phyloP scores from a whole-genome alignment of 2,113 vertebrate species.

The Mobula hypostoma region DNA sequence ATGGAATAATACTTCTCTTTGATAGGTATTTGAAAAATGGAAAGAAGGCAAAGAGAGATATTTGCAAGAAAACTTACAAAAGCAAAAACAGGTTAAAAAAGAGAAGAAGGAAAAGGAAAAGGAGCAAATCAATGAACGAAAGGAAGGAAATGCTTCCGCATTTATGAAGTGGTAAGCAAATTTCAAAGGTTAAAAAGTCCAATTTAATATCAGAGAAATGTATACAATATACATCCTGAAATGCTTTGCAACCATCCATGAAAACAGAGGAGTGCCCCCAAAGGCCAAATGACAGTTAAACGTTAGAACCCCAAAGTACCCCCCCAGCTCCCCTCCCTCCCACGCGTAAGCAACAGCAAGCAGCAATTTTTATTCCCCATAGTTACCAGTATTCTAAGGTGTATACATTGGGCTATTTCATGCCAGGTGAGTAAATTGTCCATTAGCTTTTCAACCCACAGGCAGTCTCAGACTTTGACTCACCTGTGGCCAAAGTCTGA shows the following conservation, averaged over 20 bases:
- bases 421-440: too few relatives aligned
- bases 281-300: too few relatives aligned
- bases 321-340: too few relatives aligned
- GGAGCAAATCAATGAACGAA: conserved; percentile 64
- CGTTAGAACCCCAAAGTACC: too few relatives aligned
- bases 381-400: not conserved
- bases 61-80: conserved; percentile 64
- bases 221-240: too few relatives aligned
- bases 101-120: conserved; percentile 63
- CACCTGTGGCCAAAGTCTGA: too few relatives aligned
- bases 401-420: not conserved
- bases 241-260: too few relatives aligned
- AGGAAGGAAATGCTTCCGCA: conserved; percentile 59
- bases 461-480: too few relatives aligned
- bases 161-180: conserved; percentile 71
- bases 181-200: not conserved
- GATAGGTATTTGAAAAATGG: conserved; percentile 86
- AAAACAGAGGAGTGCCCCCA: too few relatives aligned
- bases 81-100: conserved; percentile 63
- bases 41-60: conserved; percentile 65
- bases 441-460: too few relatives aligned
- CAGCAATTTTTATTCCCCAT: not conserved
- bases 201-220: too few relatives aligned
- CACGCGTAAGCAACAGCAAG: too few relatives aligned
- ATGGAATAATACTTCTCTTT: not conserved